phyloP scores from a whole-genome alignment of 2,888 invertebrate species.

The Teleiodes luculella region DNA sequence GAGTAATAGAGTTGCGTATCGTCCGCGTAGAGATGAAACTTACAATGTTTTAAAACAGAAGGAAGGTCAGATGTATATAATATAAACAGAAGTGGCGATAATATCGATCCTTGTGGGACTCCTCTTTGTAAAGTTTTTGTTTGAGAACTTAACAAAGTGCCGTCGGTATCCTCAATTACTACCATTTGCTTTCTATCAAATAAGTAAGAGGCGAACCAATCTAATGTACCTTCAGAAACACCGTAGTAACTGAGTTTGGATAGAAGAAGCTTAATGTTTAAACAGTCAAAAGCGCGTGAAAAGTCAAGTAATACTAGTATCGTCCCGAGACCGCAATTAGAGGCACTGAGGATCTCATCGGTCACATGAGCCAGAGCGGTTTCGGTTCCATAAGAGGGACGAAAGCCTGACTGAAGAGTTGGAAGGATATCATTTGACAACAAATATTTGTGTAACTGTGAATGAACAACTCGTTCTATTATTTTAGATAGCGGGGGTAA shows the following conservation, averaged over 20 bases:
- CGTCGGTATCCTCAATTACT: background rate
- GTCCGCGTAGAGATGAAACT: background rate
- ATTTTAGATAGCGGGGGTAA: background rate
- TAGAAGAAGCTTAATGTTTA: background rate
- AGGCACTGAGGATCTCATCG: too few species aligned
- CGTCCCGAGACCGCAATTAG: too few species aligned
- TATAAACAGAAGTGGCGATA: background rate
- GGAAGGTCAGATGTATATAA: background rate
- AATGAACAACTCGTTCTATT: background rate
- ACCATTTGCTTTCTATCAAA: background rate
- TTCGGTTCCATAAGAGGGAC: too few species aligned
- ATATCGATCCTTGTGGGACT: background rate
- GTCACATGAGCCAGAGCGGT: too few species aligned
- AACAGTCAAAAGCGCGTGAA: background rate
- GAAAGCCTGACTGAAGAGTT: too few species aligned
- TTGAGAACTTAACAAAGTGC: background rate
- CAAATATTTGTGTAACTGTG: background rate
- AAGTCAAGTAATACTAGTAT: background rate
- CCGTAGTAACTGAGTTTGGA: background rate
- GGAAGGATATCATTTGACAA: too few species aligned
- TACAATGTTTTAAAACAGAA: background rate
- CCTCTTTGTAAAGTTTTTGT: background rate
- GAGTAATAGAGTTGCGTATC: background rate
- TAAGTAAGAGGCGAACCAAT: background rate
- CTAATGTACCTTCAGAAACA: background rate